A percentile compares a stretch with the other conserved stretches of the same genome.
Conservation (phyloP, 2,888 invertebrate species). For the Euproctis similis region DNA sequence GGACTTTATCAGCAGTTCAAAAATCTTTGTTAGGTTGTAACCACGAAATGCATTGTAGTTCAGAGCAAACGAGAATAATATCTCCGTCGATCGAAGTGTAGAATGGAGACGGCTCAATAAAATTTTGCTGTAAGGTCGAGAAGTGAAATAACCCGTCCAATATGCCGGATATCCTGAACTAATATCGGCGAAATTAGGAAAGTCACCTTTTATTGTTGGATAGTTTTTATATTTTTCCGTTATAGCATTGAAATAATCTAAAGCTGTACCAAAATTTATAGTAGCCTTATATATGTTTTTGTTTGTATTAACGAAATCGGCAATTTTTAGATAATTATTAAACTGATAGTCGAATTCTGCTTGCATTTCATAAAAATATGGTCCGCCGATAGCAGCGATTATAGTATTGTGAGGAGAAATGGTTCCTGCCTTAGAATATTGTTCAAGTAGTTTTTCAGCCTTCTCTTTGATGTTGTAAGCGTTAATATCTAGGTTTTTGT, state of each 20-base stretch:
- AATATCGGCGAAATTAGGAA: constrained; percentile 95
- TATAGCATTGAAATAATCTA: constrained; percentile 88
- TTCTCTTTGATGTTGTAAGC: constrained; percentile 88
- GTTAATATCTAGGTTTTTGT: constrained; percentile 85
- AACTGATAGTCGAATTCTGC: constrained; percentile 97
- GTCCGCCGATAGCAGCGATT: constrained; percentile 93
- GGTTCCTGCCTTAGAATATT: constrained; percentile 92
- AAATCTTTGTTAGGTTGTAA: constrained; percentile 69
- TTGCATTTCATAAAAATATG: constrained; percentile 90
- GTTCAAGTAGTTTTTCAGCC: constrained; percentile 88
- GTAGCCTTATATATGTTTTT: constrained; percentile 83
- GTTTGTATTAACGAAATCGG: constrained; percentile 89
- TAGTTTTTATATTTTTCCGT: constrained; percentile 72
- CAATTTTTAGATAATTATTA: constrained; percentile 89
- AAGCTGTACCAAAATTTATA: constrained; percentile 90
- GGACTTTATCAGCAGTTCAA: constrained; percentile 72
- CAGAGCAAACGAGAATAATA: constrained; percentile 86
- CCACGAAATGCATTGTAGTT: constrained; percentile 77
- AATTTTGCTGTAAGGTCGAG: constrained; percentile 88
- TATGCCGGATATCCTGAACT: constrained; percentile 90
- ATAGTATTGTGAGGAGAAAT: constrained; percentile 92
- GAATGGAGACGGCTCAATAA: constrained; percentile 88
- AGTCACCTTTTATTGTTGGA: constrained; percentile 91
- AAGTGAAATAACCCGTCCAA: constrained; percentile 97
- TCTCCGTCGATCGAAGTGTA: constrained; percentile 86